Percentiles rank a stretch among this genome's conserved stretches.
These are phyloP conservation scores for Pristionchus arcanus DNA, from an alignment of 2,888 invertebrate species.

Conservation along the genomic window DNA sequence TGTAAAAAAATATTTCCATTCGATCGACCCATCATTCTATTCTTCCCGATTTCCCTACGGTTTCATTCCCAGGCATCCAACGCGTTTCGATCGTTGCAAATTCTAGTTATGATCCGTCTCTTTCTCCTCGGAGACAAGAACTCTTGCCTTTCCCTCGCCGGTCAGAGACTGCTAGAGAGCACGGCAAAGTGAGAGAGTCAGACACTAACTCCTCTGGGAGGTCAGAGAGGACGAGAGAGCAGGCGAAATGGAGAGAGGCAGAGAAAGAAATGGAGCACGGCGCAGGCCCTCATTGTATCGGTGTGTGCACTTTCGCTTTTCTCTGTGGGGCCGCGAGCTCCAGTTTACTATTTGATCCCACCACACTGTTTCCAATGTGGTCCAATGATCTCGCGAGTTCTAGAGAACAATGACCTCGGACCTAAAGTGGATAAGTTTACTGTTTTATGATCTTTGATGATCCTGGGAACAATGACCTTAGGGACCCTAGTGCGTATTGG, in stretches of 20 bases:
- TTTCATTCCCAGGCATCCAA: too few species aligned
- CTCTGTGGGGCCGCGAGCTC: neutral
- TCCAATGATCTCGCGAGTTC: too few species aligned
- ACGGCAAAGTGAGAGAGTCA: neutral
- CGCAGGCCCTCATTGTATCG: neutral
- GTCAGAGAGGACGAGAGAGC: constrained; percentile 8
- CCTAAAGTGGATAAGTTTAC: too few species aligned
- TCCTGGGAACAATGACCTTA: neutral
- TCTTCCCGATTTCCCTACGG: too few species aligned
- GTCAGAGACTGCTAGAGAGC: neutral
- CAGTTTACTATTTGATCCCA: constrained; percentile 10
- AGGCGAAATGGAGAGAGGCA: neutral
- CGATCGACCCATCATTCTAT: too few species aligned
- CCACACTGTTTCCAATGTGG: neutral
- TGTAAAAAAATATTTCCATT: too few species aligned
- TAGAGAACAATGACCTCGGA: too few species aligned
- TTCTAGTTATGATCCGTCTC: neutral
- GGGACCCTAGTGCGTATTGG: too few species aligned
- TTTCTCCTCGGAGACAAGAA: neutral
- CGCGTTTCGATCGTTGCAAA: neutral
- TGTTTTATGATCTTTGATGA: too few species aligned
- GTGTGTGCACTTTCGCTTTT: constrained; percentile 5
- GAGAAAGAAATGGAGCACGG: constrained; percentile 22
- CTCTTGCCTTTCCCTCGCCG: neutral
- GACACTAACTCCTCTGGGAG: neutral